phyloP scores from a whole-genome alignment of 1,140 invertebrate genomes.

The Ridgeia piscesae region DNA sequence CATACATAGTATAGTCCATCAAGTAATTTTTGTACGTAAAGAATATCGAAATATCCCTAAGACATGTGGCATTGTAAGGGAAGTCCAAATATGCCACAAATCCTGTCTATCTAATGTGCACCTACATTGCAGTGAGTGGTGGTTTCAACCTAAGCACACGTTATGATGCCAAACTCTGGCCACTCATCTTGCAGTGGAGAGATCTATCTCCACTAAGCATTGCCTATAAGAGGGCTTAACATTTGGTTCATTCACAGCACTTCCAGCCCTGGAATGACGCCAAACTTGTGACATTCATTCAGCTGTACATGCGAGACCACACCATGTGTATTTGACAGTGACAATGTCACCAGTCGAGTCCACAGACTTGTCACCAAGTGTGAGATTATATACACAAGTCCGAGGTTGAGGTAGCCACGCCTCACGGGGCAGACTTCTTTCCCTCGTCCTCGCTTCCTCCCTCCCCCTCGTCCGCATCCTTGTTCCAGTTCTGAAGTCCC shows the following conservation, averaged over 20 bases:
- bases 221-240: background rate
- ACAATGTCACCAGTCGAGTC: background rate
- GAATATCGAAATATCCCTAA: background rate
- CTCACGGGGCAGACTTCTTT: background rate
- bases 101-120: background rate
- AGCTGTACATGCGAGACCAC: background rate
- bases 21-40: background rate
- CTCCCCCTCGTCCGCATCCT: slow-evolving; percentile 40
- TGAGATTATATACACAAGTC: slow-evolving; percentile 1
- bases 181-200: background rate
- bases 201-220: background rate
- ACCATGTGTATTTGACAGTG: background rate
- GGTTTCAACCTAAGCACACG: background rate
- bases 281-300: background rate
- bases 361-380: background rate
- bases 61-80: background rate
- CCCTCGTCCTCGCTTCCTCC: background rate
- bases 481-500: slow-evolving; percentile 94
- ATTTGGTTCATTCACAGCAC: background rate
- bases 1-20: too few relatives aligned
- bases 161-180: background rate
- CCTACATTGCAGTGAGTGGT: background rate
- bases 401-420: background rate
- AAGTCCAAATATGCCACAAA: background rate
- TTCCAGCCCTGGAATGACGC: background rate